Evolutionary conservation across 1,140 invertebrate genomes (phyloP).

Genomic region (Bombus haemorrhoidalis): DNA sequence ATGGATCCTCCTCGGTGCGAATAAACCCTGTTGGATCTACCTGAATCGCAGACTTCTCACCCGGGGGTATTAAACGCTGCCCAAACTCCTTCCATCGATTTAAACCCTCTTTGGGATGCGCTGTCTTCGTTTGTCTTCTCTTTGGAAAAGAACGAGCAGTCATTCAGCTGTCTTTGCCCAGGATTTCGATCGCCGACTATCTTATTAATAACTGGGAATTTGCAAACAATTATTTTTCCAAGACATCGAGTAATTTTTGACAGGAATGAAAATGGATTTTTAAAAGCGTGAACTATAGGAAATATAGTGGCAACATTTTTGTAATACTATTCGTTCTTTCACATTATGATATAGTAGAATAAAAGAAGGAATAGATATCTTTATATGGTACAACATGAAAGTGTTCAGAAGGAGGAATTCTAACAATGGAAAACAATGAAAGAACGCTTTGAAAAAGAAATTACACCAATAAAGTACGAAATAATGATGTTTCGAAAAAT

Average conservation of each 20-base stretch:
- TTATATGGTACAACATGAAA: not conserved
- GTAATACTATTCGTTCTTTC: not conserved
- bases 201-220: not conserved
- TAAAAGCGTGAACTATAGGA: not conserved
- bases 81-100: constrained; percentile 19
- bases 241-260: not conserved
- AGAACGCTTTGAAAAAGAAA: not conserved
- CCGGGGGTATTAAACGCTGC: constrained; percentile 46
- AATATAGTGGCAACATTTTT: not conserved
- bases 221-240: not conserved
- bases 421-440: too few species aligned
- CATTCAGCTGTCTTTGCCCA: not conserved
- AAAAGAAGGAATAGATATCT: too few species aligned
- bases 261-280: not conserved
- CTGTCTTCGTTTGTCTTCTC: constrained; percentile 14
- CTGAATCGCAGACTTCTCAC: constrained; percentile 45
- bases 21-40: constrained; percentile 66
- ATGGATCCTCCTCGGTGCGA: constrained; percentile 68
- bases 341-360: too few species aligned
- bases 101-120: constrained; percentile 29
- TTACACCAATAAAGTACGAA: not conserved
- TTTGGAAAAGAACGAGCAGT: not conserved
- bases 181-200: not conserved
- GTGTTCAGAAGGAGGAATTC: too few species aligned
- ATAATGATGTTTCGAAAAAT: not conserved